Percentiles rank a stretch among this genome's conserved stretches.
These are phyloP conservation scores for Pyrochroa serraticornis DNA, from an alignment of 2,888 invertebrate species.

Conservation along the genomic window DNA sequence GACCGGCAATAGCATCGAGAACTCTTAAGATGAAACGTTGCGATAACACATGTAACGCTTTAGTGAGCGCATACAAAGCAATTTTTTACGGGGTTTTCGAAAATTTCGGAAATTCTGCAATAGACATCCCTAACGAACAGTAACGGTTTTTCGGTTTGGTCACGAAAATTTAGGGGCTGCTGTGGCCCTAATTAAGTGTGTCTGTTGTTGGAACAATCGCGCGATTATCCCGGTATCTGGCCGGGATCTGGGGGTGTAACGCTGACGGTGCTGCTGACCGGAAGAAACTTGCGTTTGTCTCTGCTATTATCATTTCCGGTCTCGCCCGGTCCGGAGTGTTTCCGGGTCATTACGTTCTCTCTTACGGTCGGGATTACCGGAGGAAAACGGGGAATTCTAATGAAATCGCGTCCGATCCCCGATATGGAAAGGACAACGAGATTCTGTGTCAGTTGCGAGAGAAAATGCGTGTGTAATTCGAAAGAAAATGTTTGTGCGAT, in stretches of 20 bases:
- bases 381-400: too few relatives aligned
- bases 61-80: slow-evolving; percentile 6
- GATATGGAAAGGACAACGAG: too few relatives aligned
- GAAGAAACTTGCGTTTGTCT: slow-evolving; percentile 25
- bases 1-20: slow-evolving; percentile 30
- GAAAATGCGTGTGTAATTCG: too few relatives aligned
- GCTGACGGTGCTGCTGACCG: slow-evolving; percentile 44
- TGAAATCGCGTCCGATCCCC: too few relatives aligned
- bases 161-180: background rate
- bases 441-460: too few relatives aligned
- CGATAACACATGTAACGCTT: slow-evolving; percentile 29
- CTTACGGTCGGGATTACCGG: too few relatives aligned
- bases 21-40: slow-evolving; percentile 34
- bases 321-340: slow-evolving; percentile 33
- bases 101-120: background rate
- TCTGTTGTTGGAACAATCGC: background rate
- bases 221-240: too few relatives aligned
- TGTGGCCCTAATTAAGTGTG: background rate
- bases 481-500: too few relatives aligned
- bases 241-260: slow-evolving; percentile 19
- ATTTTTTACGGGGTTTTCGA: background rate
- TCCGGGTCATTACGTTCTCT: slow-evolving; percentile 44
- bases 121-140: too few relatives aligned
- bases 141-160: too few relatives aligned
- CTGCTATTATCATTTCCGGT: slow-evolving; percentile 19